These are phyloP conservation scores for Cryptophagus acutangulus DNA, from an alignment of 2,888 invertebrate species.

Conservation along the genomic window DNA sequence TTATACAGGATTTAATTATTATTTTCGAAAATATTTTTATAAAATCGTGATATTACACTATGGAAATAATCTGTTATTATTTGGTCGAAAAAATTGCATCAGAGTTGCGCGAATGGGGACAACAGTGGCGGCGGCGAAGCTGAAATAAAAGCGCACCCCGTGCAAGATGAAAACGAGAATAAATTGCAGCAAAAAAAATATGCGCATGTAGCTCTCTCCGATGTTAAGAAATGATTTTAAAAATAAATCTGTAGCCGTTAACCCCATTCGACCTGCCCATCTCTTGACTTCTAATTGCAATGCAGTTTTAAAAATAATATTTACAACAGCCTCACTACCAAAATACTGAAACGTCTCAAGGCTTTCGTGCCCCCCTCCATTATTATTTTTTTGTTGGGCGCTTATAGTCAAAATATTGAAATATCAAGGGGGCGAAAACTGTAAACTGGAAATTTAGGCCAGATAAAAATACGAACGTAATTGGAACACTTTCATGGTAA, in stretches of 20 bases:
- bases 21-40: no score
- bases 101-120: no score
- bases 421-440: no score
- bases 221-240: constrained; percentile 5
- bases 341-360: constrained; percentile 4
- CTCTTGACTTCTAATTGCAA: background rate
- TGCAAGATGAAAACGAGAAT: no score
- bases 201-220: background rate
- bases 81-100: no score
- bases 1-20: no score
- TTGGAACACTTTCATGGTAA: constrained; percentile 18
- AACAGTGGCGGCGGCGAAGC: no score
- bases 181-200: no score
- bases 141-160: no score
- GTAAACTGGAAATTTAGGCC: constrained; percentile 27
- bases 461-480: constrained; percentile 30
- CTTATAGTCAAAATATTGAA: no score
- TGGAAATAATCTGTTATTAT: no score
- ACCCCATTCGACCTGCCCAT: constrained; percentile 19
- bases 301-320: constrained; percentile 30
- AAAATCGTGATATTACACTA: no score
- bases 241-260: constrained; percentile 18
- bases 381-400: constrained; percentile 4
- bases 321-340: constrained; percentile 7
- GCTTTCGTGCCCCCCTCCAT: constrained; percentile 1